Evolutionary conservation across 2,888 invertebrate genomes (phyloP), one percentile per base, ranked within the genome.

Genomic region (Scrobipalpa costella): DNA sequence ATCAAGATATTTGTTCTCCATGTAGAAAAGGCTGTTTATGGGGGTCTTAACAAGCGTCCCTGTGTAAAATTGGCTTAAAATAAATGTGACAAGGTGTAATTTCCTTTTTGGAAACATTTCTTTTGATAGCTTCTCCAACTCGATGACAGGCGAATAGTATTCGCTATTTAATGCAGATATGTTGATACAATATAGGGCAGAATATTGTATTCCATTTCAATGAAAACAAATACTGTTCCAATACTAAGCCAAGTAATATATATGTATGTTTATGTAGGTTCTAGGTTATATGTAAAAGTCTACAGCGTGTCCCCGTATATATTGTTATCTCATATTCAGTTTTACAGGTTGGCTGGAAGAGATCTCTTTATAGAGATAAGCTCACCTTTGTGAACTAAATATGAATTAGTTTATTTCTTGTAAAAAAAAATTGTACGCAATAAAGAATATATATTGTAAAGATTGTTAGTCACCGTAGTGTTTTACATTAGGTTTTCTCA

Each of bases 41-140:
- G 74, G 61, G 66, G 63, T 62, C 64, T 73, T 78, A 74, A 27
- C 68, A 73, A 75, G 76, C 71, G 69, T 77, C 69, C 69, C 71
- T 76, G 83, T 83, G 83, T 83, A 83, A 84, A 84, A 85, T 84
- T 80, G 73, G 72, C 76, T 71, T 72, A 27, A 74, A 77, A 76
- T 74, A 76, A 75, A 74, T 73, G 73, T 70, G 69, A 73, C 67
- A 63, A 69, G 63, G 68, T 69, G 67, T 73, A 71, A 73, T 70
- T 59, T 21, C 40, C 40, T 44, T 44, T 59, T 27, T 33, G 9
- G 13, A 40, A 7, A 33, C 13, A n/a, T 34, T 36, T 9, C 38
- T 57, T 8, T 34, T 15, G 57, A 34, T 57, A 57, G 15, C 33
- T 34, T 57, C 34, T 57, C 34, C 7, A 40, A 5, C 40, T 3